Base-by-base conservation (phyloP, 2,113 vertebrate species). In the Perca schrenkii region DNA sequence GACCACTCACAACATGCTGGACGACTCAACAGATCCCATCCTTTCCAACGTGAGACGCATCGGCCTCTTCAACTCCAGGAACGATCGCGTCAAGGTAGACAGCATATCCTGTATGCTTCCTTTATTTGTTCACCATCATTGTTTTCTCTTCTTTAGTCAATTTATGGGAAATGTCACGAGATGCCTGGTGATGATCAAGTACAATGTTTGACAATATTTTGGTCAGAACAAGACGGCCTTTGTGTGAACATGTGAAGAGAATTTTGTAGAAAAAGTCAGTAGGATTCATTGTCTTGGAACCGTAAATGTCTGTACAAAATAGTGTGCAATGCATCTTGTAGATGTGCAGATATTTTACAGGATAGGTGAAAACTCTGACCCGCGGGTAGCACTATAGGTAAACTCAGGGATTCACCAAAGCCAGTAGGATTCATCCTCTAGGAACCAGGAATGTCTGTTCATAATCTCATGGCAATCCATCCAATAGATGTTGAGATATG, bases 1-100 rank as follows among this genome's bases (percentile, higher is more conserved):
- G 85, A 99, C 98, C 60, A 99, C 98, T 5, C 98, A 99, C 95
- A 99, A 99, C 94, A 98, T 99, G 97, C 94, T 97, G 7, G 97
- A 99, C 0, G 98, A 99, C 82, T 77, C 95, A 54, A 94, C 92
- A 0, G 98, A 99, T 76, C 98, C 98, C 2, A 98, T 99, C 83
- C 96, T 99, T 80, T 96, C 90, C 80, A 99, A 97, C 76, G 94
- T 99, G 57, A 90, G 98, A n/a, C 95, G 98, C 21, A 96, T 99
- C 0, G 96, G 96, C 19, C 97, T 99, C 62, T 99, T 99, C 95
- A 99, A 99, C 87, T 93, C 94, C 75, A 96, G 98, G 34, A 95
- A 95, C 0, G 98, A 99, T 92, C 94, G 98, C 13, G 96, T 99
- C 6, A 99, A 99, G 97, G 98, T 99, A 85, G 1, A 61, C 15